These are phyloP conservation scores for Cranoglanis bouderius DNA, from an alignment of 2,113 vertebrate species.

Conservation along the genomic window DNA sequence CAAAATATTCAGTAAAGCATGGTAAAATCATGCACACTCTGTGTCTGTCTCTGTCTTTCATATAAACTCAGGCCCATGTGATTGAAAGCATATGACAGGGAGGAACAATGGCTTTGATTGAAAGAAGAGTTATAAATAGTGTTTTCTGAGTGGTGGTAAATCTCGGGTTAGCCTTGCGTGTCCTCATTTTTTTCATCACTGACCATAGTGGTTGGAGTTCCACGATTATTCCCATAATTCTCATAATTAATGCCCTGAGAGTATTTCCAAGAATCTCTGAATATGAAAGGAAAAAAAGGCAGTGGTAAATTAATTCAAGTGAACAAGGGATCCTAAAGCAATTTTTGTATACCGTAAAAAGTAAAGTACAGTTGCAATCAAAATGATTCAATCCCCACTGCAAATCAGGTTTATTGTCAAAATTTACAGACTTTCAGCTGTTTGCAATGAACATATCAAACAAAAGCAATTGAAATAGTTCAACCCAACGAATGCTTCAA, in stretches of 20 bases:
- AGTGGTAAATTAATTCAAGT: neutral
- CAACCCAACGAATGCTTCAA: too few species aligned
- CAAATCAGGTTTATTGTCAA: too few species aligned
- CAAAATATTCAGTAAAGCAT: neutral
- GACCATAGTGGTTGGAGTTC: neutral
- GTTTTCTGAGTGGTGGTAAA: constrained; percentile 55
- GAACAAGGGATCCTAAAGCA: neutral
- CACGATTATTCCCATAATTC: constrained; percentile 3
- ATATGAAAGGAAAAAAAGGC: neutral
- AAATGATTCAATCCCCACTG: too few species aligned
- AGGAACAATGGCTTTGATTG: constrained; percentile 66
- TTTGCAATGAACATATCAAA: too few species aligned
- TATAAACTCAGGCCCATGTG: constrained; percentile 46
- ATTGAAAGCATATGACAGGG: constrained; percentile 54
- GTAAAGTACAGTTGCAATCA: too few species aligned
- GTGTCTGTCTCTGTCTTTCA: neutral
- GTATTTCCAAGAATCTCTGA: neutral
- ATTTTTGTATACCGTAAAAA: neutral
- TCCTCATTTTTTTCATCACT: constrained; percentile 5
- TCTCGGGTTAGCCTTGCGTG: constrained; percentile 55
- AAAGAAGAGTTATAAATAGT: constrained; percentile 63
- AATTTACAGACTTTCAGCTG: too few species aligned
- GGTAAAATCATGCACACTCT: neutral
- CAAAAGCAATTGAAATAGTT: too few species aligned
- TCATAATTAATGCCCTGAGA: neutral